A percentile compares a stretch with the other conserved stretches of the same genome.
phyloP scores from a whole-genome alignment of 2,888 invertebrate genomes.

The Creontiades dilutus region DNA sequence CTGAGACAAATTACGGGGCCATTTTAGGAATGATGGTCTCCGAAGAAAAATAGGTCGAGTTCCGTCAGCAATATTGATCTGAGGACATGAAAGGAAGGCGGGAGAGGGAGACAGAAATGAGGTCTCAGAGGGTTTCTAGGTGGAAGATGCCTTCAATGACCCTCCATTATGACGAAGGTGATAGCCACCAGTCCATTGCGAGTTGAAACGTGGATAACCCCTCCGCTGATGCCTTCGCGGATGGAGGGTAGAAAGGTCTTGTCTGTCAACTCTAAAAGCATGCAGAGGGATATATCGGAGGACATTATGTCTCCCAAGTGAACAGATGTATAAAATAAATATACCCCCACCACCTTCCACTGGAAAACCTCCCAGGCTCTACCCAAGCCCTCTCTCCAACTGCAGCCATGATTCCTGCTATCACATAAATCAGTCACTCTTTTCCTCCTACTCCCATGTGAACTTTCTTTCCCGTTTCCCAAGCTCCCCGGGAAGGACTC shows the following conservation, averaged over 20 bases:
- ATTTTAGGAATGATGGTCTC: not conserved
- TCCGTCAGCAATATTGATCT: constrained; percentile 32
- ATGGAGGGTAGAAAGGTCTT: constrained; percentile 63
- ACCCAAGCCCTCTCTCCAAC: constrained; percentile 40
- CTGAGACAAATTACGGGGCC: not conserved
- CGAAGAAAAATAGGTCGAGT: not conserved
- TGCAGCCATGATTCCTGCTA: constrained; percentile 72
- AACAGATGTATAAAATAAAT: constrained; percentile 83
- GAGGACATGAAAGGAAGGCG: constrained; percentile 17
- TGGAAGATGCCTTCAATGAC: constrained; percentile 36
- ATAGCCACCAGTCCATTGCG: constrained; percentile 34
- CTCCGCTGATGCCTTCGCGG: not conserved
- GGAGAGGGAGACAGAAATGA: constrained; percentile 36
- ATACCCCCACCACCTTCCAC: constrained; percentile 66
- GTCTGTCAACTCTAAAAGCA: constrained; percentile 80
- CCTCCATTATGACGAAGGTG: constrained; percentile 39
- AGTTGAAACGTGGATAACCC: not conserved
- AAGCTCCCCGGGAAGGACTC: constrained; percentile 20
- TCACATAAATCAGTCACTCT: constrained; percentile 73
- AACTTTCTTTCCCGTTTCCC: constrained; percentile 71
- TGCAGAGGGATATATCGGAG: constrained; percentile 83
- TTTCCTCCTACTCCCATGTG: constrained; percentile 70
- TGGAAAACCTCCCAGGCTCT: constrained; percentile 21
- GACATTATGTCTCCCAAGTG: constrained; percentile 83
- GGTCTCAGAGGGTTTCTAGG: constrained; percentile 14